Evolutionary conservation across 1,140 invertebrate species (phyloP).

Genomic region (Drosophila sturtevanti): DNA sequence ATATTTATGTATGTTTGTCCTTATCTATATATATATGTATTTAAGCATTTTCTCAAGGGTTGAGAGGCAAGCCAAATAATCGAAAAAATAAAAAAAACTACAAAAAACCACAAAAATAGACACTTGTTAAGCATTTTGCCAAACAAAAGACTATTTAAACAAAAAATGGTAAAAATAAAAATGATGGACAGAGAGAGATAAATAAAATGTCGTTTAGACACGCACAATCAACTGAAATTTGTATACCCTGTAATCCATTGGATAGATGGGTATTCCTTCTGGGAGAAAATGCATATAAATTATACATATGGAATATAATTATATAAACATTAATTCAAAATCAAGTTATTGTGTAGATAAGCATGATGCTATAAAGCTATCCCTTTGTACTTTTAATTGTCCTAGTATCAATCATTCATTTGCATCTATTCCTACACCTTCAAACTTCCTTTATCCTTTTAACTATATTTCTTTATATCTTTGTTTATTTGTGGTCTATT

Average conservation of each 20-base stretch:
- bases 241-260: not conserved
- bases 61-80: constrained; percentile 28
- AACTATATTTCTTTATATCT: too few relatives aligned
- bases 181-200: constrained; percentile 38
- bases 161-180: constrained; percentile 40
- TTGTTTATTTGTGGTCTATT: too few relatives aligned
- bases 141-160: constrained; percentile 45
- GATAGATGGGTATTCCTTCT: not conserved
- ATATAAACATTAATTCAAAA: too few relatives aligned
- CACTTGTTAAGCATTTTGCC: constrained; percentile 66
- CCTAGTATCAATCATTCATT: too few relatives aligned
- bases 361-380: too few relatives aligned
- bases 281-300: too few relatives aligned
- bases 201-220: constrained; percentile 67
- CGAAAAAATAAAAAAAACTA: constrained; percentile 28
- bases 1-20: not conserved
- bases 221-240: constrained; percentile 44
- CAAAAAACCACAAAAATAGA: constrained; percentile 46
- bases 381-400: too few relatives aligned
- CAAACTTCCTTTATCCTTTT: too few relatives aligned
- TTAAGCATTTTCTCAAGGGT: constrained; percentile 35
- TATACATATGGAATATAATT: too few relatives aligned
- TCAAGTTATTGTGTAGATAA: too few relatives aligned
- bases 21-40: not conserved
- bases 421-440: too few relatives aligned